These are phyloP conservation scores for Branchinecta lynchi DNA, from an alignment of 1,140 invertebrate genomes.

Conservation along the genomic window DNA sequence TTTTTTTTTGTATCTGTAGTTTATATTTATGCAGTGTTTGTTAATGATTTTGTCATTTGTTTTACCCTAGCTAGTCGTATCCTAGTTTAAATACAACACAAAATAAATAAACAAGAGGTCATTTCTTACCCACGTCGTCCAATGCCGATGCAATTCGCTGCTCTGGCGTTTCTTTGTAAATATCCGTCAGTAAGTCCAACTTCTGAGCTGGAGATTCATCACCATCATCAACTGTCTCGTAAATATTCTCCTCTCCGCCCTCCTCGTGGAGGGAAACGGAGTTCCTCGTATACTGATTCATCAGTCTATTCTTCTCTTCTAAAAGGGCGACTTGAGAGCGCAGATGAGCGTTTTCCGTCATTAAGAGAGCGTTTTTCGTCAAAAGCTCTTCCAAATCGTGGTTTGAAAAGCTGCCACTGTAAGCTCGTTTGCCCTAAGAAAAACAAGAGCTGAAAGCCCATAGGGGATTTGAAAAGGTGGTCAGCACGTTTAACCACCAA, in stretches of 20 bases:
- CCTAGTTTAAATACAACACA: too few species aligned
- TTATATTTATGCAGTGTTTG: too few species aligned
- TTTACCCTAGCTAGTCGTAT: too few species aligned
- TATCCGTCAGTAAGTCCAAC: background rate
- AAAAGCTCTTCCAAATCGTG: background rate
- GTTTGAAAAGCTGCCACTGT: background rate
- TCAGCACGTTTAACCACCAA: too few species aligned
- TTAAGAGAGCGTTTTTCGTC: background rate
- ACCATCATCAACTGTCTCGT: background rate
- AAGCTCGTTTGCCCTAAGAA: background rate
- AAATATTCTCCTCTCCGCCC: background rate
- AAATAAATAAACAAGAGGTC: background rate
- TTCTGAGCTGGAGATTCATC: background rate
- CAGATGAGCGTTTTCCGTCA: background rate
- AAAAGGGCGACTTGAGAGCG: constrained; percentile 2
- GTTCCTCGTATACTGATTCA: background rate
- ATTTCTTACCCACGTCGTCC: background rate
- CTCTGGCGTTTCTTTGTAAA: background rate
- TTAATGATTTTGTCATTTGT: too few species aligned
- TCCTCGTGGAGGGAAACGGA: background rate
- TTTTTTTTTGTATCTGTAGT: too few species aligned
- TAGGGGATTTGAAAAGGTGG: too few species aligned
- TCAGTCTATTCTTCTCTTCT: background rate
- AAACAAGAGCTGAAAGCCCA: background rate
- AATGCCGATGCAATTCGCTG: background rate